phyloP scores from a whole-genome alignment of 2,888 invertebrate species.

The Ennomos quercinarius region DNA sequence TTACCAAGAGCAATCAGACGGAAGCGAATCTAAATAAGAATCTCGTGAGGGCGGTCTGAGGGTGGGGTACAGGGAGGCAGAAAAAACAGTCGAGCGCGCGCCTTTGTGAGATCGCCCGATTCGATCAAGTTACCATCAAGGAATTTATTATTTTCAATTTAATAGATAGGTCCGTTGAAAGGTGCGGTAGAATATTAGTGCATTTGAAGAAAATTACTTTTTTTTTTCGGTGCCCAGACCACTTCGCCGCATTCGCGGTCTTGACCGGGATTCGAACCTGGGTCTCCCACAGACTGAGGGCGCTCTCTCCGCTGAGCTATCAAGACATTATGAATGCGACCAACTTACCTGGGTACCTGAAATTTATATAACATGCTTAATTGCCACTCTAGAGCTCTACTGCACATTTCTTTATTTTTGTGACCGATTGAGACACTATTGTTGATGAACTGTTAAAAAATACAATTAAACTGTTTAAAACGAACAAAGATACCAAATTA shows the following conservation, averaged over 20 bases:
- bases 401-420: conserved; percentile 50
- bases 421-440: conserved; percentile 7
- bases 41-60: conserved; percentile 81
- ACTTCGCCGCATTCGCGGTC: conserved; percentile 71
- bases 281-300: conserved; percentile 76
- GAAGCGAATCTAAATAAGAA: conserved; percentile 86
- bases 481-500: conserved; percentile 31
- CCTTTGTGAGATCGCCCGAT: conserved; percentile 78
- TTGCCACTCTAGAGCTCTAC: conserved; percentile 42
- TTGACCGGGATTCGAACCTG: conserved; percentile 85
- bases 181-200: conserved; percentile 57
- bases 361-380: conserved; percentile 3
- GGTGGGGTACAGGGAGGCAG: conserved; percentile 65
- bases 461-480: conserved; percentile 23
- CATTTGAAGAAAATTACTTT: conserved; percentile 34
- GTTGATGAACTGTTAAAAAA: conserved; percentile 16
- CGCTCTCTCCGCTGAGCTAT: conserved; percentile 84
- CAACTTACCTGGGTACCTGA: conserved; percentile 53
- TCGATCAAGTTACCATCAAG: conserved; percentile 78
- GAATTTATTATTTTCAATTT: conserved; percentile 71
- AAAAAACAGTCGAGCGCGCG: conserved; percentile 75
- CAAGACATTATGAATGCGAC: conserved; percentile 79
- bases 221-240: conserved; percentile 46
- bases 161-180: conserved; percentile 57
- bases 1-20: conserved; percentile 85